Evolutionary conservation across 2,797 vertebrate species (phyloP).

Genomic region (Okamejei kenojei): DNA sequence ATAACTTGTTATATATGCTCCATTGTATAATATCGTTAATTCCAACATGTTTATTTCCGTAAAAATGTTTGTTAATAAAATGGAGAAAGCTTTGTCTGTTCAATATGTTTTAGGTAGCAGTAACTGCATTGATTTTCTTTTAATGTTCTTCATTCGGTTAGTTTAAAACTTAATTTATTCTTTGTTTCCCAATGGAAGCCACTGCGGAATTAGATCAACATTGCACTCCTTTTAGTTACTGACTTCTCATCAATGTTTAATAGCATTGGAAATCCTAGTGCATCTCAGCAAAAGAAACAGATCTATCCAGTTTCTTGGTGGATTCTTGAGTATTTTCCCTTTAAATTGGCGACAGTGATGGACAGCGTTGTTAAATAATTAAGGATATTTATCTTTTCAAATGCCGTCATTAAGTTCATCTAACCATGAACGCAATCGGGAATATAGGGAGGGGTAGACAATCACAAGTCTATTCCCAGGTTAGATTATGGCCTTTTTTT

Average conservation of each 20-base stretch:
- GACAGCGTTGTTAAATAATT: not conserved
- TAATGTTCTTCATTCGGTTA: constrained; percentile 13
- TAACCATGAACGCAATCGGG: not conserved
- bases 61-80: not conserved
- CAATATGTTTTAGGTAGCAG: not conserved
- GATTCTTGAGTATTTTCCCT: not conserved
- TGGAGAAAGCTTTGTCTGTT: not conserved
- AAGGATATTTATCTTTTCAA: not conserved
- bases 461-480: not conserved
- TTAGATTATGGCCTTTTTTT: not conserved
- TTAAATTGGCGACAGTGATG: not conserved
- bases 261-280: not conserved
- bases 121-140: constrained; percentile 27
- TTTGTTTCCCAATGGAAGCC: constrained; percentile 22
- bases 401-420: not conserved
- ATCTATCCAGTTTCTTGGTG: not conserved
- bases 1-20: not conserved
- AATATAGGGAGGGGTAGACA: not conserved
- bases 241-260: constrained; percentile 32
- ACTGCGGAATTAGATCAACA: constrained; percentile 9
- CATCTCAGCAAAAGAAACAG: not conserved
- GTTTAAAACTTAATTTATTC: constrained; percentile 30
- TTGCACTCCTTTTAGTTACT: not conserved
- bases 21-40: not conserved
- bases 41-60: not conserved